Evolutionary conservation across 2,113 vertebrate species (phyloP).

Genomic region (Dasypus novemcinctus): DNA sequence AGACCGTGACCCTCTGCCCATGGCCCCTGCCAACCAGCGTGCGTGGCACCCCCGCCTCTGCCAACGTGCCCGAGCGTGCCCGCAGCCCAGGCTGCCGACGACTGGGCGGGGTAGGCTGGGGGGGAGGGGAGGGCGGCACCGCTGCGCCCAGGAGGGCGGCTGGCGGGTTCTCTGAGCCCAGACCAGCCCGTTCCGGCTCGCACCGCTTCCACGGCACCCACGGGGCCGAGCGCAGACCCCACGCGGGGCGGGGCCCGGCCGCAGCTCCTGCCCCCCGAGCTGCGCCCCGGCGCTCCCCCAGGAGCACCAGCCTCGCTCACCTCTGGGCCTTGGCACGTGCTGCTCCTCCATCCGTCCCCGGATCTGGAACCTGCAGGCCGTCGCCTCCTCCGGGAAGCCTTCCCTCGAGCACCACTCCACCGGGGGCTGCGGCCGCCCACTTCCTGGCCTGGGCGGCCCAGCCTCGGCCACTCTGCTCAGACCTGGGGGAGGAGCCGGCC

Average conservation of each 20-base stretch:
- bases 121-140: background rate
- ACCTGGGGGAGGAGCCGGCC: background rate
- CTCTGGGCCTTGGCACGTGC: background rate
- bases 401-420: background rate
- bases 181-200: no score
- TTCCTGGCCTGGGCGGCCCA: background rate
- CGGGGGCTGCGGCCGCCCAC: background rate
- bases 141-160: background rate
- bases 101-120: rapidly evolving
- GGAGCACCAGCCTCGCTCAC: background rate
- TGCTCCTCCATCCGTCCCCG: background rate
- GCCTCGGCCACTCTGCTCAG: background rate
- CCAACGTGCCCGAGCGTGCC: background rate
- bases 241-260: rapidly evolving
- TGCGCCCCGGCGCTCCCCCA: background rate
- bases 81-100: background rate
- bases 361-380: background rate
- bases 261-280: background rate
- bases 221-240: background rate
- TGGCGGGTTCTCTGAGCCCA: background rate
- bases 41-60: no score
- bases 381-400: background rate
- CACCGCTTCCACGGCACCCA: rapidly evolving
- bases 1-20: background rate
- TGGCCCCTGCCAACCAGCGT: background rate